A percentile compares a stretch with the other conserved stretches of the same genome.
Conservation (phyloP, 2,888 invertebrate species). For the Oxystoma pomonae region DNA sequence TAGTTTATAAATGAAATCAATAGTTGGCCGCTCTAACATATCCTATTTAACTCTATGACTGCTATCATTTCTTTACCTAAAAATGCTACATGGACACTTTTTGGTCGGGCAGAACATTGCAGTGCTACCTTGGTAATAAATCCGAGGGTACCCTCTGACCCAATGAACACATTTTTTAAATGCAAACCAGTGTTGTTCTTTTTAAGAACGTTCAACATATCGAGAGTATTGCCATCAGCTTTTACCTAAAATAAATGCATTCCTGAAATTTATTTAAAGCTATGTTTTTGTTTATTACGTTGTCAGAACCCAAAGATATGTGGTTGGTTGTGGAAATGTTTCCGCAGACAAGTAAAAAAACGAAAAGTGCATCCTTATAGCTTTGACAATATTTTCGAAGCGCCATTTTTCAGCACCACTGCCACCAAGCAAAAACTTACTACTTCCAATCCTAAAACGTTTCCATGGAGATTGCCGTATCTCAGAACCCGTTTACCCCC, state of each 20-base stretch:
- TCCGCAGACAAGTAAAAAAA: background rate
- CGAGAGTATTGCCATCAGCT: constrained; percentile 80
- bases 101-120: constrained; percentile 82
- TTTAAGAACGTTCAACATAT: constrained; percentile 79
- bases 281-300: too few species aligned
- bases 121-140: constrained; percentile 89
- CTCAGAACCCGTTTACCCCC: constrained; percentile 91
- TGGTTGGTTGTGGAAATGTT: background rate
- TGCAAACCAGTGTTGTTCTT: constrained; percentile 99
- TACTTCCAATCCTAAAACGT: constrained; percentile 86
- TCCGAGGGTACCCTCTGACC: constrained; percentile 96
- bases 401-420: too few species aligned
- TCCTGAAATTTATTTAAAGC: too few species aligned
- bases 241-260: constrained; percentile 71
- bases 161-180: constrained; percentile 93
- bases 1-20: background rate
- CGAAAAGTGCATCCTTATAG: too few species aligned
- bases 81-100: constrained; percentile 80
- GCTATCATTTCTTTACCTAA: too few species aligned
- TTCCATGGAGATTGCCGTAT: constrained; percentile 93
- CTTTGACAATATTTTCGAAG: too few species aligned
- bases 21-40: background rate
- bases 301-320: too few species aligned
- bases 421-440: too few species aligned
- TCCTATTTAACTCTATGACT: background rate